Conservation (phyloP, 2,888 invertebrate species). For the Oscheius sp. region DNA sequence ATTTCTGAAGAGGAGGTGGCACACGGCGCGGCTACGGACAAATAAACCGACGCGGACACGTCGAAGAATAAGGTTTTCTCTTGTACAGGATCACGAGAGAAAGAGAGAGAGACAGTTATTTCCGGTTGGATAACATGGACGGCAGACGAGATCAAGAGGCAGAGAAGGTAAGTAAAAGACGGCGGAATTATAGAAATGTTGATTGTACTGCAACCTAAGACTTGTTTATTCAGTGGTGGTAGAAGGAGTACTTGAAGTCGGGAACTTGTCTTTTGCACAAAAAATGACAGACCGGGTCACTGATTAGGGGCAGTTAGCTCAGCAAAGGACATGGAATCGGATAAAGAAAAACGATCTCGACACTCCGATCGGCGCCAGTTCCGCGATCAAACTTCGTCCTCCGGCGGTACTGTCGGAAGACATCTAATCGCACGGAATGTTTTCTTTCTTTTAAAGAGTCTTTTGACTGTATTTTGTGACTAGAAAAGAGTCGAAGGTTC, state of each 20-base stretch:
- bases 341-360: too few species aligned
- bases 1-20: slow-evolving; percentile 31
- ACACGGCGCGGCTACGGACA: slow-evolving; percentile 9
- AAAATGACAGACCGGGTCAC: too few species aligned
- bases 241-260: too few species aligned
- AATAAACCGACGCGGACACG: slow-evolving; percentile 6
- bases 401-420: background rate
- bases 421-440: too few species aligned
- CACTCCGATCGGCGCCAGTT: too few species aligned
- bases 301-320: too few species aligned
- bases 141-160: background rate
- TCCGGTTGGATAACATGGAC: background rate
- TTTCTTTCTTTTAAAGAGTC: background rate
- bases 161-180: background rate
- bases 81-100: background rate
- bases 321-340: too few species aligned
- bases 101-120: background rate
- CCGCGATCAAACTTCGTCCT: too few species aligned
- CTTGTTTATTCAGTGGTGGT: background rate
- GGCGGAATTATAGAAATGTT: background rate
- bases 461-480: background rate
- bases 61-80: slow-evolving; percentile 7
- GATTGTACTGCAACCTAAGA: background rate
- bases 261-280: too few species aligned
- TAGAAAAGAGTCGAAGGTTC: background rate